Evolutionary conservation across 2,797 vertebrate genomes (phyloP).

Genomic region (Hybognathus amarus): DNA sequence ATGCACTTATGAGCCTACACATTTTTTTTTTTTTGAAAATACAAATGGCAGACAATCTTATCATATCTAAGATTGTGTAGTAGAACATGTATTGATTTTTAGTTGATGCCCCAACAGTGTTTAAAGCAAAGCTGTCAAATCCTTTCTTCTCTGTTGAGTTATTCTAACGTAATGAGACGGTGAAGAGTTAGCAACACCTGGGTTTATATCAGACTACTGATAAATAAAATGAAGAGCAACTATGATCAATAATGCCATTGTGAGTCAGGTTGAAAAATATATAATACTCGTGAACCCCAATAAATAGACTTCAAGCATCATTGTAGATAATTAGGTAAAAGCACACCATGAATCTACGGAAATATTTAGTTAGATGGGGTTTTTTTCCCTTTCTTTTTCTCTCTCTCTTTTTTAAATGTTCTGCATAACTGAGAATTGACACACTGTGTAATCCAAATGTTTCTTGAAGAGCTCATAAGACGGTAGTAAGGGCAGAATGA

Average conservation of each 20-base stretch:
- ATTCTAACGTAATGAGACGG: not conserved
- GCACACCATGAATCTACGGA: not conserved
- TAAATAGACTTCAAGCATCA: slow-evolving; percentile 33
- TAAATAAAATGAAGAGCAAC: not conserved
- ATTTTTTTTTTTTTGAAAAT: not conserved
- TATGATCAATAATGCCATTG: slow-evolving; percentile 4
- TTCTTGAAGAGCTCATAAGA: slow-evolving; percentile 85
- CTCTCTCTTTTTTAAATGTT: not conserved
- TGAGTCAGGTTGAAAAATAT: not conserved
- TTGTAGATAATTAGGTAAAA: not conserved
- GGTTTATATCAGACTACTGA: not conserved
- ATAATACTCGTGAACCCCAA: not conserved
- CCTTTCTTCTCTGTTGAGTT: not conserved
- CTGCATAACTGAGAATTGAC: slow-evolving; percentile 66
- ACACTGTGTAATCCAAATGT: slow-evolving; percentile 85
- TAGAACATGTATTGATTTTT: not conserved
- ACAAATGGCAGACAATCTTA: not conserved
- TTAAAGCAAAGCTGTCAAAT: not conserved
- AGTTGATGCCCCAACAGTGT: not conserved
- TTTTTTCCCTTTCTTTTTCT: not conserved
- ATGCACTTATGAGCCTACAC: not conserved
- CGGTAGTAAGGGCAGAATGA: slow-evolving; percentile 82
- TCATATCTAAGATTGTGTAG: not conserved
- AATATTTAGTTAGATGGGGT: not conserved
- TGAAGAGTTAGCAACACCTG: not conserved